Evolutionary conservation across 2,797 vertebrate species (phyloP), one percentile per base, ranked within the genome.

Genomic region (Pampus argenteus): DNA sequence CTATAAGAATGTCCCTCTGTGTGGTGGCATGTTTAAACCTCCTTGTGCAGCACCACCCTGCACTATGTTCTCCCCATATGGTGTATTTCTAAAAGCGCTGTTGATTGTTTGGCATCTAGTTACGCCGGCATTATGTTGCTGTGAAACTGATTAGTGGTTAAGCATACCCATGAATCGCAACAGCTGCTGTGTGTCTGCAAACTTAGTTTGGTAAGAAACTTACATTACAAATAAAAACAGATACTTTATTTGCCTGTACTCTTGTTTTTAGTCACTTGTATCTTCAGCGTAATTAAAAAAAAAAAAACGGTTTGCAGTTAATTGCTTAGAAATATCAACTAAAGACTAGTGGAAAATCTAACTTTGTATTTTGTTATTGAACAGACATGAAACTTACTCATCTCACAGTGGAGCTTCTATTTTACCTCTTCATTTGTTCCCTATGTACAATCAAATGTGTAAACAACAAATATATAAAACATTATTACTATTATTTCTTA

Each of bases 171-270:
- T 66, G 66, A 56, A 69, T 65, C 61, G 31, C 60, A 87, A 28
- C 88, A 89, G 86, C 78, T 88, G 89, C 28, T 76, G 70, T 80
- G 70, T 78, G 34, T 22, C 74, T 49, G 81, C 80, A 73, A 50
- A 68, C 44, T 72, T 72, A 72, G 38, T 56, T 68, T 64, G 76
- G 63, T 71, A n/a, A n/a, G n/a, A n/a, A n/a, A n/a, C n/a, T n/a
- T n/a, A n/a, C n/a, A n/a, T n/a, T n/a, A n/a, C n/a, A n/a, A n/a
- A 78, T 62, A 51, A 64, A 56, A 73, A 31, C 62, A 74, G 49
- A 59, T 81, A 59, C 64, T 71, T 34, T 34, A 17, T 45, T 76
- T 71, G 47, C 13, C 23, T 79, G 49, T 7, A n/a, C 29, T 22
- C 2, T 67, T 40, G 31, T 2, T 40, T 40, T 44, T 44, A 6